phyloP scores from a whole-genome alignment of 2,113 vertebrate genomes.

The Morphnarchus princeps region DNA sequence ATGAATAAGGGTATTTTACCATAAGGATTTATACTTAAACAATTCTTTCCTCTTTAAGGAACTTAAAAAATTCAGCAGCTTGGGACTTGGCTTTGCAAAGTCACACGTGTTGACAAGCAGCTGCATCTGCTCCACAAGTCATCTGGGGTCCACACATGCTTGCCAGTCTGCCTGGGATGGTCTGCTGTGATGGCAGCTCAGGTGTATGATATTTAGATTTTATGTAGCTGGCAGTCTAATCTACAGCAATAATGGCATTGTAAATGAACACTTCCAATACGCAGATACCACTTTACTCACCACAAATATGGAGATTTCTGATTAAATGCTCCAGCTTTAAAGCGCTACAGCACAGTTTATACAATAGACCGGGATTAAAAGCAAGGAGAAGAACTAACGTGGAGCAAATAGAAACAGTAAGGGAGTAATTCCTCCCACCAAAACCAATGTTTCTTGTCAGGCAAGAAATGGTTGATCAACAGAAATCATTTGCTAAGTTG shows the following conservation, averaged over 20 bases:
- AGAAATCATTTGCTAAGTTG: background rate
- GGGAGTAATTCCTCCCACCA: background rate
- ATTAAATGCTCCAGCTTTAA: background rate
- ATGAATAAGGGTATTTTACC: background rate
- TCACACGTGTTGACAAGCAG: background rate
- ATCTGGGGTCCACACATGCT: rapidly evolving
- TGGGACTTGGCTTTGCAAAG: background rate
- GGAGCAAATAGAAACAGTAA: background rate
- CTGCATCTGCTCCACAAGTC: background rate
- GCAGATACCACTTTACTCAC: background rate
- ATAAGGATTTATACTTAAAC: background rate
- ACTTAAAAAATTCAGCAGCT: background rate
- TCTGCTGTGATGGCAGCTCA: background rate
- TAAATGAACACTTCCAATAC: background rate
- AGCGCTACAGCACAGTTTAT: background rate
- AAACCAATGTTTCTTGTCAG: background rate
- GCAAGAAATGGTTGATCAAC: background rate
- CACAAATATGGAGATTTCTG: background rate
- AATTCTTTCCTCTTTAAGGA: background rate
- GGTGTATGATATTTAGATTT: background rate
- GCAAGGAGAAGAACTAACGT: background rate
- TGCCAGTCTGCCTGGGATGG: background rate
- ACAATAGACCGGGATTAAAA: background rate
- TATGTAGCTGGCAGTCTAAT: background rate
- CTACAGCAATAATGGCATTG: background rate